Evolutionary conservation across 2,888 invertebrate genomes (phyloP).

Genomic region (Punctoribates punctum): DNA sequence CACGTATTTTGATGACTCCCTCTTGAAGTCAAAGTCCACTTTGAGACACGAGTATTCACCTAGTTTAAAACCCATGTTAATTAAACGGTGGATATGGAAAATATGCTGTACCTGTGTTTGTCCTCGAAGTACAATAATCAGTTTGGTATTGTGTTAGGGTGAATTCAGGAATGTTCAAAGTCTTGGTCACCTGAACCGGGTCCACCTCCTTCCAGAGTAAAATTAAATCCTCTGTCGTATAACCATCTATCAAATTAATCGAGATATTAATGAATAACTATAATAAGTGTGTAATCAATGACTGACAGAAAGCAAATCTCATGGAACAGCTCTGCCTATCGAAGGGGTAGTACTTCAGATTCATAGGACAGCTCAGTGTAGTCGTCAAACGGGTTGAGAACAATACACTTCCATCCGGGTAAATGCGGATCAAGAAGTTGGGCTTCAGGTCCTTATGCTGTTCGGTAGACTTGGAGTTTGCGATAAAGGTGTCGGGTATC

Average conservation of each 20-base stretch:
- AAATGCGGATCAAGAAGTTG: constrained; percentile 4
- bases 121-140: constrained; percentile 55
- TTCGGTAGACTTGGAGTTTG: neutral
- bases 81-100: too few relatives aligned
- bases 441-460: neutral
- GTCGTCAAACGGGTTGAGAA: neutral
- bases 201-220: constrained; percentile 93
- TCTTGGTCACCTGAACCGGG: constrained; percentile 82
- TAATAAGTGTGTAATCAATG: neutral
- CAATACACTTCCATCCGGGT: neutral
- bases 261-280: neutral
- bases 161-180: constrained; percentile 54
- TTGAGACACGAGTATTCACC: constrained; percentile 12
- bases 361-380: constrained; percentile 19
- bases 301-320: constrained; percentile 16
- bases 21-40: neutral
- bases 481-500: constrained; percentile 7
- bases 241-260: constrained; percentile 68
- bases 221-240: constrained; percentile 93
- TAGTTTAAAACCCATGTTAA: neutral
- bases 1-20: neutral
- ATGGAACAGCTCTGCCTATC: neutral
- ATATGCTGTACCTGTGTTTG: constrained; percentile 51
- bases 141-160: constrained; percentile 54
- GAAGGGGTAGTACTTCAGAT: constrained; percentile 14